A percentile compares a stretch with the other conserved stretches of the same genome.
Conservation (phyloP, 2,797 vertebrate species). For the Centropyge bicolor region DNA sequence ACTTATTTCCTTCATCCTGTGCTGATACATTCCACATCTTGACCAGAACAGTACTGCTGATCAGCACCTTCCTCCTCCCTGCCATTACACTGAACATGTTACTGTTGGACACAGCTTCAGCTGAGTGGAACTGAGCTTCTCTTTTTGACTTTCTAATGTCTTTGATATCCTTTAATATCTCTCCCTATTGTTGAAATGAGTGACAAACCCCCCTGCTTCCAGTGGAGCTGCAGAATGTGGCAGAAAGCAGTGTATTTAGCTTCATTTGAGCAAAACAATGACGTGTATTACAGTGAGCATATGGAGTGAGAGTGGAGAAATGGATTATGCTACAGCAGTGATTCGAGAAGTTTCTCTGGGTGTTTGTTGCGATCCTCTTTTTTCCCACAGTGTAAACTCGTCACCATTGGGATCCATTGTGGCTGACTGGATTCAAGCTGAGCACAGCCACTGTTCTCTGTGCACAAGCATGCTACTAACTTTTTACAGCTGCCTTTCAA, state of each 20-base stretch:
- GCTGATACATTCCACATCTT: background rate
- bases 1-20: background rate
- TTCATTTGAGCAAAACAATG: constrained; percentile 8
- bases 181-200: background rate
- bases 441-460: constrained; percentile 34
- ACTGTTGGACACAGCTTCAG: background rate
- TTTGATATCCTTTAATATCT: background rate
- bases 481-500: constrained; percentile 17
- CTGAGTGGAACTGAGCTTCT: background rate
- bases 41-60: background rate
- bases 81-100: background rate
- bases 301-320: background rate
- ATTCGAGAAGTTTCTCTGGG: constrained; percentile 12
- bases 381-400: constrained; percentile 14
- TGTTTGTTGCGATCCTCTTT: constrained; percentile 8
- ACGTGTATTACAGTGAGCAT: background rate
- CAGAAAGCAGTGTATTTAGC: background rate
- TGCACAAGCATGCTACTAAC: constrained; percentile 1
- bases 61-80: background rate
- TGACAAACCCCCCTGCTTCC: background rate
- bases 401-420: constrained; percentile 16
- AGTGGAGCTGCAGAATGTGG: background rate
- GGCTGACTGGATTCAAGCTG: constrained; percentile 30
- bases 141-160: background rate
- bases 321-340: constrained; percentile 4